Conservation (phyloP, 2,797 vertebrate genomes). For the Crax fasciolata region DNA sequence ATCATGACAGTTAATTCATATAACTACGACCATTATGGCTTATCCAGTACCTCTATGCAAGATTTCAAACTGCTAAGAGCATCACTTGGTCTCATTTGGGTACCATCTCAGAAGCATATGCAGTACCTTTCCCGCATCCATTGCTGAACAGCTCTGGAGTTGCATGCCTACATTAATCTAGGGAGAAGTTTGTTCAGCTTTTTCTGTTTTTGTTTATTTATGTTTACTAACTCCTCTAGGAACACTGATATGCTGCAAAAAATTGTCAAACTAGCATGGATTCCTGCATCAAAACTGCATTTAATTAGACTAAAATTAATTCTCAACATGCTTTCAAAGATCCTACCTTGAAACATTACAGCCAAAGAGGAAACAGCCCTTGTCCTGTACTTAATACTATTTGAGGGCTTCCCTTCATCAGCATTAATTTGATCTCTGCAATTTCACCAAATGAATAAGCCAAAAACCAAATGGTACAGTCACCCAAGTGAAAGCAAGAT, state of each 20-base stretch:
- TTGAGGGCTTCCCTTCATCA: not conserved
- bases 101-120: not conserved
- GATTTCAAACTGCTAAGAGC: not conserved
- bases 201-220: not conserved
- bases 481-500: not conserved
- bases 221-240: not conserved
- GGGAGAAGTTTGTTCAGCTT: not conserved
- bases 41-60: fast-evolving
- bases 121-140: not conserved
- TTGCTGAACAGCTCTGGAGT: not conserved
- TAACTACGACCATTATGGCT: not conserved
- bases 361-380: not conserved
- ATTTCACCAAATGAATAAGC: no score
- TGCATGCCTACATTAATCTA: not conserved
- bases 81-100: not conserved
- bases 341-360: not conserved
- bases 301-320: not conserved
- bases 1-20: not conserved
- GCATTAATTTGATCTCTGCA: not conserved
- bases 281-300: not conserved
- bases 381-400: not conserved
- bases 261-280: not conserved
- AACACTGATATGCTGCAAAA: not conserved
- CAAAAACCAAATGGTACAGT: not conserved
- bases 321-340: not conserved